phyloP scores from a whole-genome alignment of 35 echinoderm and acorn worm species.

The Anneissia japonica region DNA sequence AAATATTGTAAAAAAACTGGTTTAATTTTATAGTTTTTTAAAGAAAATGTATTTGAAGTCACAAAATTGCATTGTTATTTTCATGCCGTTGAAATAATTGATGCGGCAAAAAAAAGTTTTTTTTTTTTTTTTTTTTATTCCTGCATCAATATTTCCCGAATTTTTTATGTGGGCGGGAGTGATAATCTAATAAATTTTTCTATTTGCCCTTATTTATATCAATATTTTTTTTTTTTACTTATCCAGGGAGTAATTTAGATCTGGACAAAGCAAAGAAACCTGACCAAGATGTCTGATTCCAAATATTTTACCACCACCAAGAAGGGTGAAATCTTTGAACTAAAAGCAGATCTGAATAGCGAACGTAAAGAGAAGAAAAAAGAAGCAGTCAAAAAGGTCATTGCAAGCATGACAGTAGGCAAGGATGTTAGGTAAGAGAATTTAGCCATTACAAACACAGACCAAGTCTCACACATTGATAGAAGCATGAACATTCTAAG shows the following conservation, averaged over 20 bases:
- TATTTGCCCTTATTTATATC: too few species aligned
- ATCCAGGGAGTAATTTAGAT: neutral
- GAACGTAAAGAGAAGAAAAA: constrained; percentile 99
- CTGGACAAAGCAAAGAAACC: neutral
- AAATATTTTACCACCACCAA: constrained; percentile 99
- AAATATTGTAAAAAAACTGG: too few species aligned
- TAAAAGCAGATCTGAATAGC: constrained; percentile 95
- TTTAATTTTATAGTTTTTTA: too few species aligned
- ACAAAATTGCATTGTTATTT: too few species aligned
- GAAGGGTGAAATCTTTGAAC: constrained; percentile 98
- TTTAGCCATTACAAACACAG: neutral
- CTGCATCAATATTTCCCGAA: too few species aligned
- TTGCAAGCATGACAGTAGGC: constrained; percentile 97
- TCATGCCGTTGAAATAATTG: too few species aligned
- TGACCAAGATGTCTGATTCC: constrained; percentile 89
- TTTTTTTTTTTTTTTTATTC: too few species aligned
- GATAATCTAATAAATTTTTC: too few species aligned
- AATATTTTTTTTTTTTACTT: too few species aligned
- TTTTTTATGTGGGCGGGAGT: too few species aligned
- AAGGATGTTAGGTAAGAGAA: constrained; percentile 88
- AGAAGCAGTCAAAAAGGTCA: constrained; percentile 98
- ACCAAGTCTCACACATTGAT: neutral
- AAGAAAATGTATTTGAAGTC: too few species aligned
- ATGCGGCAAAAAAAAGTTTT: too few species aligned
- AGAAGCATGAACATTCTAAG: neutral